phyloP scores from a whole-genome alignment of 2,113 vertebrate genomes.

The Semnornis frantzii region DNA sequence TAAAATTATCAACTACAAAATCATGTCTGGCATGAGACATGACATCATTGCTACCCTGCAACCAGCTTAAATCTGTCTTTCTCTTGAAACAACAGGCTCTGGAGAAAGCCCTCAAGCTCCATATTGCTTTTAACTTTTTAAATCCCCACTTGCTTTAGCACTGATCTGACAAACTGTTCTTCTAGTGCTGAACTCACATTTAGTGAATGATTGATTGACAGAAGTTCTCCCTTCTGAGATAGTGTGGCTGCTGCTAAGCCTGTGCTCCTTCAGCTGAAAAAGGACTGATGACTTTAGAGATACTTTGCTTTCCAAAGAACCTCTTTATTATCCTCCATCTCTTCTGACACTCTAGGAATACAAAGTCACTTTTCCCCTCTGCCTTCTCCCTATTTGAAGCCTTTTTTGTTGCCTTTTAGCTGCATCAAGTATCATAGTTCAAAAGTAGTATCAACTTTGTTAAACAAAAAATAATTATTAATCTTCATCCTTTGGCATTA shows the following conservation, averaged over 20 bases:
- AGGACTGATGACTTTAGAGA: background rate
- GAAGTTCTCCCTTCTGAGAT: background rate
- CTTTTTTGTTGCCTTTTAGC: background rate
- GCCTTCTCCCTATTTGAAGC: background rate
- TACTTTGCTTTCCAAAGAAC: background rate
- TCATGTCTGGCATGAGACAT: background rate
- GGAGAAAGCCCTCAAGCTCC: background rate
- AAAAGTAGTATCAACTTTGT: background rate
- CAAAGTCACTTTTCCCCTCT: background rate
- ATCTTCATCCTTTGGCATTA: background rate
- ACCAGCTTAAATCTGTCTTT: background rate
- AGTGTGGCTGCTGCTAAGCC: background rate
- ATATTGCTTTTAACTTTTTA: background rate
- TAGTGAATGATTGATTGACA: background rate
- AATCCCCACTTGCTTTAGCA: background rate
- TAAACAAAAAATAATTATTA: background rate
- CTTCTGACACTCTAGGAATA: background rate
- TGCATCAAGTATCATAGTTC: background rate
- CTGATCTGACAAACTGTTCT: background rate
- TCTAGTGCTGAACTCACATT: background rate
- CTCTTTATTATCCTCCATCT: background rate
- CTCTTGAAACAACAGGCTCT: background rate
- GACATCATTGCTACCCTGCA: background rate
- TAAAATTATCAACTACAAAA: background rate
- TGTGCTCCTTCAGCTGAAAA: background rate